phyloP scores from a whole-genome alignment of 2,888 invertebrate genomes.

The Chironomus tentans region DNA sequence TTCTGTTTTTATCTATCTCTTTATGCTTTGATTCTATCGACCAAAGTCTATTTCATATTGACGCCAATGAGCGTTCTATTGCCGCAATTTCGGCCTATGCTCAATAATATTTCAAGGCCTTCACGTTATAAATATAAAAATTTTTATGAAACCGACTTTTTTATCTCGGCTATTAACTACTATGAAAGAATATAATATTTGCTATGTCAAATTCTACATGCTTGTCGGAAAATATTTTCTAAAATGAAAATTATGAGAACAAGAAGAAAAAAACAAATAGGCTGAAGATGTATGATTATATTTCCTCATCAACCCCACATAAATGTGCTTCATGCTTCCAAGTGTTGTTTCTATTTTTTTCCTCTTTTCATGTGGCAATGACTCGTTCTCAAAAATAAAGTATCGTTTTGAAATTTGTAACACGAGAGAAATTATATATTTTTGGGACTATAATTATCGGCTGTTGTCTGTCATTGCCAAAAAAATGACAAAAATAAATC shows the following conservation, averaged over 20 bases:
- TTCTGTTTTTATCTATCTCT: neutral
- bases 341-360: neutral
- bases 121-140: neutral
- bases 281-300: neutral
- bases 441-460: no score
- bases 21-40: neutral
- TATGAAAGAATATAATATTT: neutral
- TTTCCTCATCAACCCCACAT: neutral
- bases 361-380: neutral
- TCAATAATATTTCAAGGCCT: neutral
- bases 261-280: neutral
- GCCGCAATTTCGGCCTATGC: neutral
- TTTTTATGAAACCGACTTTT: neutral
- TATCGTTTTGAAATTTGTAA: neutral
- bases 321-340: neutral
- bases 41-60: neutral
- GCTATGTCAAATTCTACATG: neutral
- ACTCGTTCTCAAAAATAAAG: neutral
- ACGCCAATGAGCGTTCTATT: neutral
- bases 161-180: neutral
- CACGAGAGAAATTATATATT: neutral
- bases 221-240: neutral
- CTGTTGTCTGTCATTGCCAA: no score
- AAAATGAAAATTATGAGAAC: neutral
- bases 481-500: no score